A percentile compares a stretch with the other conserved stretches of the same genome.
Conservation (phyloP, 2,888 invertebrate species). For the Lysandra coridon region DNA sequence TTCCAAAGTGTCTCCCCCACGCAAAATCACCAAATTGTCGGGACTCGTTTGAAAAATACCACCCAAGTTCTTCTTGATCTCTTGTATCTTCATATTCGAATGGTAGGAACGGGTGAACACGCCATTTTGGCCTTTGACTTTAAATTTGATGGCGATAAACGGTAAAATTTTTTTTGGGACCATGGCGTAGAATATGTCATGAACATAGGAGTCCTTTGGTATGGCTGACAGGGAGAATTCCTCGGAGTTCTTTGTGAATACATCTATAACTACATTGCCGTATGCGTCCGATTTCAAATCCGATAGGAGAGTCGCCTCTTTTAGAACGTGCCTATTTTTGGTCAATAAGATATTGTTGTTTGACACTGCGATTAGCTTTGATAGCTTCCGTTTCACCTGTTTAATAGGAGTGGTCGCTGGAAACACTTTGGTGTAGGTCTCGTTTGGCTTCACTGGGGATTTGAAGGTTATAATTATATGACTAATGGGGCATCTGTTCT, state of each 20-base stretch:
- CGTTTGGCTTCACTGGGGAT: conserved; percentile 62
- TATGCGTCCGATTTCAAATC: conserved; percentile 65
- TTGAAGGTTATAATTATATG: conserved; percentile 68
- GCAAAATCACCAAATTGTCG: conserved; percentile 71
- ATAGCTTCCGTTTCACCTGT: conserved; percentile 68
- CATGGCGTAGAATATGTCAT: conserved; percentile 64
- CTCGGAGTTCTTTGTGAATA: conserved; percentile 69
- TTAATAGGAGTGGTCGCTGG: conserved; percentile 68
- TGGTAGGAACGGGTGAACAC: conserved; percentile 78
- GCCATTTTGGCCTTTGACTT: conserved; percentile 62
- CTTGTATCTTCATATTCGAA: conserved; percentile 75
- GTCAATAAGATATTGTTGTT: conserved; percentile 65
- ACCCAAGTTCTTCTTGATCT: conserved; percentile 81
- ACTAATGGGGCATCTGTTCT: conserved; percentile 66
- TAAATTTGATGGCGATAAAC: conserved; percentile 74
- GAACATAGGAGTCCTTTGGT: conserved; percentile 68
- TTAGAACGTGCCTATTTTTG: conserved; percentile 68
- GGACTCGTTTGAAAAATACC: conserved; percentile 79
- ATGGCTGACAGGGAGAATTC: conserved; percentile 65
- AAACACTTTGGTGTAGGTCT: conserved; percentile 70
- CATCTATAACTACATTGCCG: conserved; percentile 67
- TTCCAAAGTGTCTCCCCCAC: conserved; percentile 65
- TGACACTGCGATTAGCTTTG: conserved; percentile 65
- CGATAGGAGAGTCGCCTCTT: conserved; percentile 61
- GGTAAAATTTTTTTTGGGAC: conserved; percentile 67